Evolutionary conservation across 2,797 vertebrate genomes (phyloP), one percentile per base, ranked within the genome.

Genomic region (Gambusia yucatana): DNA sequence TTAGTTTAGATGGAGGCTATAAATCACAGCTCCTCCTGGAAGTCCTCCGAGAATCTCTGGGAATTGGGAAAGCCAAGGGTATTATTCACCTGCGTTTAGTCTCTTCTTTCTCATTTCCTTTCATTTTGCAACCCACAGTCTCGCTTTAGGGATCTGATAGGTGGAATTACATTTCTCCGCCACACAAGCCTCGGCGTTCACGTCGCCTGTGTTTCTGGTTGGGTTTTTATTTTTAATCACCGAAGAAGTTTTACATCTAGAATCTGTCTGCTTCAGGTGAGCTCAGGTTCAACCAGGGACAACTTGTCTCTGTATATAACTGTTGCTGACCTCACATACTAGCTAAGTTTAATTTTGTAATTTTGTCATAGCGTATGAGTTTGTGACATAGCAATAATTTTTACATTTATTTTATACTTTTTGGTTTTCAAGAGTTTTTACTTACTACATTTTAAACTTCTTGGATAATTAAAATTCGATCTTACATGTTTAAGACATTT

Each of bases 1-100:
- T 91, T 84, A 72, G 81, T 90, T 87, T 48, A 52, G 77, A 90
- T 77, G 3, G 83, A 85, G 47, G 79, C 79, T 80, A 92, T 87
- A 90, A 92, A 92, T 91, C 89, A 90, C 67, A 33, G 72, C 81
- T 80, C 4, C 75, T 72, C 72, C 59, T 76, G 72, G 70, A 84
- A 84, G 76, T 82, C 83, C 82, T 63, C 55, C 2, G 84, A 81
- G 80, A 52, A 17, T 80, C 71, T 79, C 57, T 48, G 75, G 73
- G 48, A 57, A 63, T 78, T 59, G 61, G 81, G 67, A 71, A 63
- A 84, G 83, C 67, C 36, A 6, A 1, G 17, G 52, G 52, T 84
- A 82, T 87, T 86, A 73, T 63, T 63, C 61, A 50, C 39, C n/a
- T 4, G 65, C 25, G 8, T 52, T 41, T n/a, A 57, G 72, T 73